Percentiles rank a stretch among this genome's conserved stretches.
Evolutionary conservation across 2,888 invertebrate species (phyloP).

Genomic region (Chydorus sphaericus): DNA sequence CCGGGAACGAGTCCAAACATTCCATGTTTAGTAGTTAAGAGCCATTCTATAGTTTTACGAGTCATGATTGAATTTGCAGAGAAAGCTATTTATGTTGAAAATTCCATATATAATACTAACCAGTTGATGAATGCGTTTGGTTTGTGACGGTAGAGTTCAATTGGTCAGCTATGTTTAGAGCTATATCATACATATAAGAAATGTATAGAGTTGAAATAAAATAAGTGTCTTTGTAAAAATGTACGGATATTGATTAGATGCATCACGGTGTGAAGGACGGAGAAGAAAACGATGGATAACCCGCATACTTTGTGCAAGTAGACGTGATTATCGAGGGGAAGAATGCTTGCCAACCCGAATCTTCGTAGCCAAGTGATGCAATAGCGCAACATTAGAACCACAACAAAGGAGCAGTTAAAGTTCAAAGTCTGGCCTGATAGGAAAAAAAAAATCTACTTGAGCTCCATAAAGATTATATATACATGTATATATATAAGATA

Average conservation of each 20-base stretch:
- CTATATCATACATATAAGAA: no score
- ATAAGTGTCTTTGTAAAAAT: constrained; percentile 21
- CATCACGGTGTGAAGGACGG: constrained; percentile 64
- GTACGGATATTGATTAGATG: constrained; percentile 78
- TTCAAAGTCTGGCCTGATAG: constrained; percentile 88
- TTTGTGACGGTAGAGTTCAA: neutral
- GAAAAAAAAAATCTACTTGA: no score
- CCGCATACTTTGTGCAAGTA: constrained; percentile 85
- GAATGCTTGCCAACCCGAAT: constrained; percentile 53
- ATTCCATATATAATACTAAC: neutral
- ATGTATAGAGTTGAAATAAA: neutral
- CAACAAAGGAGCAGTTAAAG: constrained; percentile 76
- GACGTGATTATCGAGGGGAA: constrained; percentile 84
- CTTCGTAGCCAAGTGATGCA: constrained; percentile 71
- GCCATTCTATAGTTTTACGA: no score
- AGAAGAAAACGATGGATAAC: constrained; percentile 54
- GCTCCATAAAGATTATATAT: no score
- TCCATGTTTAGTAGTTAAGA: constrained; percentile 59
- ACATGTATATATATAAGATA: neutral
- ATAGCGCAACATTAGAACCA: constrained; percentile 76
- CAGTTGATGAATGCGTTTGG: neutral
- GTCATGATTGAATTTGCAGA: no score
- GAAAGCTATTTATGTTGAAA: neutral
- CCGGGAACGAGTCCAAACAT: constrained; percentile 64
- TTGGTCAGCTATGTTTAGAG: constrained; percentile 5